A percentile compares a stretch with the other conserved stretches of the same genome.
Evolutionary conservation across 2,113 vertebrate species (phyloP).

Genomic region (Neogobius melanostomus): DNA sequence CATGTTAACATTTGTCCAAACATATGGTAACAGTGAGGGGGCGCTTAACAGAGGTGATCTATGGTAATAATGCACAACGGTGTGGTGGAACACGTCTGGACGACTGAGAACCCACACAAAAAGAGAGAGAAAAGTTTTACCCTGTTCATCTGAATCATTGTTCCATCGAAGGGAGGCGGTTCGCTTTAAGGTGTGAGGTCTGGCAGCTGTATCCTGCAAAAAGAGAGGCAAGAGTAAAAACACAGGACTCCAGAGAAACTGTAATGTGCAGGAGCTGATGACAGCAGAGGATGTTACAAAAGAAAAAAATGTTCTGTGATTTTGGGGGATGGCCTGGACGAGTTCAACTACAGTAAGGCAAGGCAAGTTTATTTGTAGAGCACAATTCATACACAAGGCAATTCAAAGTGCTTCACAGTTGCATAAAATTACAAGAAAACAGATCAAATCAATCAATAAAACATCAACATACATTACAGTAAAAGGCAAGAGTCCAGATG

Average conservation of each 20-base stretch:
- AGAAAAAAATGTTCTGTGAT: too few species aligned
- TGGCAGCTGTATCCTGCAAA: conserved; percentile 68
- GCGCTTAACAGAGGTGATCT: conserved; percentile 12
- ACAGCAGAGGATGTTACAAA: background rate
- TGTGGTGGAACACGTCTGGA: too few species aligned
- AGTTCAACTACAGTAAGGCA: too few species aligned
- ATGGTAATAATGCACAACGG: background rate
- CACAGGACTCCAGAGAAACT: background rate
- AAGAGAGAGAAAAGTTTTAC: conserved; percentile 40
- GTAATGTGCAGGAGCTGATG: background rate
- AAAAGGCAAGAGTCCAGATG: too few species aligned
- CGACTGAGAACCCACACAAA: too few species aligned
- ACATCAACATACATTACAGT: too few species aligned
- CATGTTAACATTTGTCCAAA: background rate
- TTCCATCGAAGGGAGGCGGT: conserved; percentile 48
- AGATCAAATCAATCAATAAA: too few species aligned
- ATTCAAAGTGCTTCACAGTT: too few species aligned
- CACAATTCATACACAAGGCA: too few species aligned
- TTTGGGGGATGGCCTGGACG: too few species aligned
- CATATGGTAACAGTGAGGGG: background rate
- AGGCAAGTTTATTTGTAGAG: too few species aligned
- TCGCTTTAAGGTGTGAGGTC: conserved; percentile 72
- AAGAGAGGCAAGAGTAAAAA: conserved; percentile 15
- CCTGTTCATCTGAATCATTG: conserved; percentile 50
- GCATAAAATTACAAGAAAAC: too few species aligned